Conservation (phyloP, 2,113 vertebrate species). For the Patagioenas fasciata region DNA sequence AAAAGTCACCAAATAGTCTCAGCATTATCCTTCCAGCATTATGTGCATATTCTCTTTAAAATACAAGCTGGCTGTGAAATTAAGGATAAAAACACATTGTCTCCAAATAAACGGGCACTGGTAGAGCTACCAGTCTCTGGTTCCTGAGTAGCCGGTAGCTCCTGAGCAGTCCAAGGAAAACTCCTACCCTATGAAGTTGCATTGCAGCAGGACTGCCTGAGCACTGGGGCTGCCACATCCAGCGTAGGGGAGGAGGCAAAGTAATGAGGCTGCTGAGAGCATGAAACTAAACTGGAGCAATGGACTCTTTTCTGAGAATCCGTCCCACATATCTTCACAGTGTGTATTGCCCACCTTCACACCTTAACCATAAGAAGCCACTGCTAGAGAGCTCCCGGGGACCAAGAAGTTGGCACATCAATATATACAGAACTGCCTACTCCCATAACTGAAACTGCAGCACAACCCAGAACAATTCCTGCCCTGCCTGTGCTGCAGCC, state of each 20-base stretch:
- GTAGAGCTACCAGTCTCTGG: background rate
- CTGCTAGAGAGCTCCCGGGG: background rate
- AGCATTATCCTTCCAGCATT: background rate
- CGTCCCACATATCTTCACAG: background rate
- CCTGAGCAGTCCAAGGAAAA: background rate
- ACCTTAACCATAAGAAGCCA: background rate
- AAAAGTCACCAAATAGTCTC: background rate
- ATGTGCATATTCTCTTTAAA: background rate
- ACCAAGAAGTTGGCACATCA: background rate
- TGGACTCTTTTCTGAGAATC: background rate
- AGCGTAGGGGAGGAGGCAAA: background rate
- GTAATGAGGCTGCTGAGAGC: background rate
- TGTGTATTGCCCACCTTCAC: background rate
- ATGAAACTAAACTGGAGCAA: background rate
- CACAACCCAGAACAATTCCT: background rate
- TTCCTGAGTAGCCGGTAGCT: background rate
- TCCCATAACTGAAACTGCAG: background rate
- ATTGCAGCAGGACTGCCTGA: background rate
- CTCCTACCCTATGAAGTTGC: fast-evolving
- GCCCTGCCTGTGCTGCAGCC: background rate
- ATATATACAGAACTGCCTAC: background rate
- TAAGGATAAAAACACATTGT: background rate
- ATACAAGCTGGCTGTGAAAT: background rate
- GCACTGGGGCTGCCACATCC: background rate
- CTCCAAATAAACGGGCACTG: background rate